Evolutionary conservation across 2,797 vertebrate species (phyloP).

Genomic region (Decapterus maruadsi): DNA sequence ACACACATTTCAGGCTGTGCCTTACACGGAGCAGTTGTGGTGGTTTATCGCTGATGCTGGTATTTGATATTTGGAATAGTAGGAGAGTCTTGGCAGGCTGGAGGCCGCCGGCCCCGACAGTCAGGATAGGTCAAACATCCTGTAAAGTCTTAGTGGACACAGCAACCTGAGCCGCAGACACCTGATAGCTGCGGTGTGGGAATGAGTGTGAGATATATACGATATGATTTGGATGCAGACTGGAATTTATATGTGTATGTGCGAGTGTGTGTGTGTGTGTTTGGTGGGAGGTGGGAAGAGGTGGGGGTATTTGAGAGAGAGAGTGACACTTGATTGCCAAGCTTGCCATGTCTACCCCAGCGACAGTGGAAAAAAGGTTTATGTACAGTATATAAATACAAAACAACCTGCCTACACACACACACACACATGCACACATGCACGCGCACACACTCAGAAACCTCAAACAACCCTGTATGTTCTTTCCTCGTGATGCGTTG

Average conservation of each 20-base stretch:
- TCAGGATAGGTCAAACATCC: slow-evolving; percentile 75
- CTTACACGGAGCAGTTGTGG: slow-evolving; percentile 33
- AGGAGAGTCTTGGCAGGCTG: slow-evolving; percentile 55
- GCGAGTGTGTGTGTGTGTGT: slow-evolving; percentile 25
- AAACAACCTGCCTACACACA: slow-evolving; percentile 43
- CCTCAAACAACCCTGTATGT: slow-evolving; percentile 44
- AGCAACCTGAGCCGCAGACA: slow-evolving; percentile 62
- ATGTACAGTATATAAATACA: slow-evolving; percentile 62
- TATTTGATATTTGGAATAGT: slow-evolving; percentile 79
- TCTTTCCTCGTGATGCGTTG: slow-evolving; percentile 63
- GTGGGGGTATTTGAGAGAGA: slow-evolving; percentile 11
- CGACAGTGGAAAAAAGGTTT: slow-evolving; percentile 56
- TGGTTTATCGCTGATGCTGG: slow-evolving; percentile 58
- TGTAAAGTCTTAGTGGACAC: slow-evolving; percentile 80
- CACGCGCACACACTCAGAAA: slow-evolving; percentile 22
- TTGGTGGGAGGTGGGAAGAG: too few relatives aligned
- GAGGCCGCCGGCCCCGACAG: slow-evolving; percentile 41
- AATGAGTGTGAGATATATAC: slow-evolving; percentile 70
- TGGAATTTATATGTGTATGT: slow-evolving; percentile 59
- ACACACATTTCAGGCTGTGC: slow-evolving; percentile 13
- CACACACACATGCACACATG: slow-evolving; percentile 5
- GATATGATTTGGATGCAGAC: slow-evolving; percentile 58
- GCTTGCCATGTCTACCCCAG: slow-evolving; percentile 40
- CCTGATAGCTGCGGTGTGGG: slow-evolving; percentile 59
- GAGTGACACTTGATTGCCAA: slow-evolving; percentile 43